Evolutionary conservation across 92 coral and sea anemone genomes (phyloP), one percentile per base, ranked within the genome.

Genomic region (Scolanthus callimorphus): DNA sequence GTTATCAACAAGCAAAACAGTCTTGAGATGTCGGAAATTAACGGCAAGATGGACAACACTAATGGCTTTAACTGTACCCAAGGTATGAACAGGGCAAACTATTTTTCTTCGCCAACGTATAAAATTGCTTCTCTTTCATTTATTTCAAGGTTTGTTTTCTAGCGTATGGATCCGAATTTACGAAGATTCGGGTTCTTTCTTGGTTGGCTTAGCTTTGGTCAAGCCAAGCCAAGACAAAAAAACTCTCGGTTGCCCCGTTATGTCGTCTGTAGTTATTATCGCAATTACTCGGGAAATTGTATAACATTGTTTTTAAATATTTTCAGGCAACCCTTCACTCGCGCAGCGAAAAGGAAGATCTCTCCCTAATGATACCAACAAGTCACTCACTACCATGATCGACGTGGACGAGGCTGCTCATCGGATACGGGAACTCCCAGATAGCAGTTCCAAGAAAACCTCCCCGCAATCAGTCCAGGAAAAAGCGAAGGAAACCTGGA

Each of bases 321-420:
- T n/a, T n/a, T n/a, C 15, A 34, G 41, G 41, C 41, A 34, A 34
- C 41, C 41, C 41, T 6, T 34, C 41, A 6, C 41, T 34, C 8
- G 41, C 41, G 6, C 41, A 34, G 15, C 41, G 41, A 9, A 9
- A 46, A 46, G 22, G 22, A 19, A 63, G 73, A 31, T 73, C 81
- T 11, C 65, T 79, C 4, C 90, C 85, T 15, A 68, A 78, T 52
- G 84, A 83, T 45, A 74, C 77, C 63, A 57, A 88, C 30, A 80
- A 88, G 23, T 82, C 90, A 0, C 70, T 88, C 15, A 88, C 96
- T 1, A 82, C 96, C 17, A 84, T 81, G 19, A 39, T 82, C 29
- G 96, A 88, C 46, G 80, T 88, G 22, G 96, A 88, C 29, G 73
- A 70, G 23, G 96, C 96, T 0, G 90, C 96, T 0, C 53, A 61